phyloP scores from a whole-genome alignment of 2,797 vertebrate species.

The Dromococcyx pavoninus region DNA sequence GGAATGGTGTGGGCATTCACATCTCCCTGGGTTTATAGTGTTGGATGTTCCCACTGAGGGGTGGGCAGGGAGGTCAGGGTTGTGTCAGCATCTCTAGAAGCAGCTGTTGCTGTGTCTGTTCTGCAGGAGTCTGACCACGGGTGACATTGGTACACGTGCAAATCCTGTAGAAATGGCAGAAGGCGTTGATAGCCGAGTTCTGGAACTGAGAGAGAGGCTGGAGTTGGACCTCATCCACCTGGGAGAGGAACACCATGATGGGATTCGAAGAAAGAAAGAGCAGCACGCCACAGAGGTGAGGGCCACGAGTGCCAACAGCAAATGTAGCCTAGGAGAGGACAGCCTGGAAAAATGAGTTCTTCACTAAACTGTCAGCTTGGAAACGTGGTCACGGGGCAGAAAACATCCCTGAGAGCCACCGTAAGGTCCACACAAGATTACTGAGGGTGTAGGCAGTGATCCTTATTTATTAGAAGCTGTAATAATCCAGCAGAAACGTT shows the following conservation, averaged over 20 bases:
- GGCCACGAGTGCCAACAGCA: not conserved
- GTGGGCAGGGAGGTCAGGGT: not conserved
- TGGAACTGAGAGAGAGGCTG: slow-evolving; percentile 85
- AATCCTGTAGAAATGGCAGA: slow-evolving; percentile 48
- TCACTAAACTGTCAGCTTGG: not conserved
- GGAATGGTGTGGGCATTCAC: not conserved
- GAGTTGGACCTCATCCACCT: slow-evolving; percentile 81
- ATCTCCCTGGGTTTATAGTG: not conserved
- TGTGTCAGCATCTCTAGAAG: not conserved
- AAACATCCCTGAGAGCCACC: not conserved
- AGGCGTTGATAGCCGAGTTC: slow-evolving; percentile 9
- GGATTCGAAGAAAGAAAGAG: slow-evolving; percentile 87
- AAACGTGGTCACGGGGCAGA: not conserved
- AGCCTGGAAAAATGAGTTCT: not conserved
- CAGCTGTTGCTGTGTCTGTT: not conserved
- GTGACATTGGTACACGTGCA: slow-evolving; percentile 12
- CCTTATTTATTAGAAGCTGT: not conserved
- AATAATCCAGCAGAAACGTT: not conserved
- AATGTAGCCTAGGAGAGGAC: not conserved
- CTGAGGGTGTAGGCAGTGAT: not conserved
- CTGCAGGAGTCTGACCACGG: slow-evolving; percentile 48
- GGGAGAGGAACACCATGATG: slow-evolving; percentile 80
- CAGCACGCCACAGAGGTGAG: slow-evolving; percentile 86
- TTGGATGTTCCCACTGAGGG: not conserved
- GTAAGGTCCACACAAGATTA: not conserved